Evolutionary conservation across 2,888 invertebrate species (phyloP), one percentile per base, ranked within the genome.

Genomic region (Scaptomyza caliginosa): DNA sequence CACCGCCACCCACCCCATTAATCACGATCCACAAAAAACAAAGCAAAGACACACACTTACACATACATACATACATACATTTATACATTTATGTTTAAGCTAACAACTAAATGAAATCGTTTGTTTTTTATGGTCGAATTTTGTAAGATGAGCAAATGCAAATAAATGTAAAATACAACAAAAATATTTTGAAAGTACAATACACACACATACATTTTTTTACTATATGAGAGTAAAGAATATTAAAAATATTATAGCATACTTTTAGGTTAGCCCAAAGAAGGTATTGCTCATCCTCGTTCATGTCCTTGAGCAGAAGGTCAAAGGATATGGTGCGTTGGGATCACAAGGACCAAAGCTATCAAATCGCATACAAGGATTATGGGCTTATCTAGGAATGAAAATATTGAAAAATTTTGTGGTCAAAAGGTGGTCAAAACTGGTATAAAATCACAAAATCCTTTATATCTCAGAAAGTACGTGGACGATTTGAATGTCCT

Each of bases 131-230:
- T 51, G 69, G 46, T 63, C 58, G 40, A 66, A 46, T 74, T 57
- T 72, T 64, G 74, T 60, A 56, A 74, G 64, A 74, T 67, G 59
- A 67, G 57, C 63, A 60, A 67, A 17, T 43, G 52, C 43, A 58
- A 60, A 76, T 58, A 74, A 69, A 54, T 63, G 52, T 58, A 45
- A 45, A n/a, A 28, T 5, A 28, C 64, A 77, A 66, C 45, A 57
- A 67, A n/a, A n/a, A n/a, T n/a, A n/a, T n/a, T 76, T 62, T 69
- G 83, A 78, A 74, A 85, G 79, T 77, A 85, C 74, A 77, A 78
- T 30, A 40, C 10, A 30, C 30, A 24, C 16, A 13, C 13, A 8
- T 10, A n/a, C 2, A 10, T 23, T 13, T 42, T 24, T 13, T 10
- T 28, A 10, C 2, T 8, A 30, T n/a, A n/a, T n/a, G n/a, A n/a